Conservation (phyloP, 2,113 vertebrate species). For the Cyphomyrus discorhynchus region DNA sequence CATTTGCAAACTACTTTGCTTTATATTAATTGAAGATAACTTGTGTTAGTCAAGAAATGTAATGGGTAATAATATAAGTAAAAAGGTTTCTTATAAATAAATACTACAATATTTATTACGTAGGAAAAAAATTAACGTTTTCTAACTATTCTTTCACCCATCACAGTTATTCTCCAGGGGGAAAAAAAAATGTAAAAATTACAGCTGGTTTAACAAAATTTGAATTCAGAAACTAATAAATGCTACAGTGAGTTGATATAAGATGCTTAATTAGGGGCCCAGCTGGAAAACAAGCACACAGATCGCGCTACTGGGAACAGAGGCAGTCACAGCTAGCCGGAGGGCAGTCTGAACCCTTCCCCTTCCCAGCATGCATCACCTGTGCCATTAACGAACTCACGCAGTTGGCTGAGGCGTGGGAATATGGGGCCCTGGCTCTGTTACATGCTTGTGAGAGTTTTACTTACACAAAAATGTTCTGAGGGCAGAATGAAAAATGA, state of each 20-base stretch:
- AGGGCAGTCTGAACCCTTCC: neutral
- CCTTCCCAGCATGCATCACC: neutral
- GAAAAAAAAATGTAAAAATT: neutral
- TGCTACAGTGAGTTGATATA: neutral
- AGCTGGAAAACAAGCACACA: neutral
- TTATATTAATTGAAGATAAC: neutral
- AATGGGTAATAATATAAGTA: neutral
- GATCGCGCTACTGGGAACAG: neutral
- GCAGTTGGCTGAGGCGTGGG: neutral
- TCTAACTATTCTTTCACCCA: neutral
- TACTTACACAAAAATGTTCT: too few species aligned
- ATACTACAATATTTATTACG: neutral
- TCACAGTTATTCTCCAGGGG: neutral
- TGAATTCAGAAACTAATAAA: neutral
- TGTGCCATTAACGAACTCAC: neutral
- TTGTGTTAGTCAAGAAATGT: neutral
- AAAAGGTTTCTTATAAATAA: neutral
- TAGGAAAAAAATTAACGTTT: neutral
- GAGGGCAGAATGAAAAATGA: too few species aligned
- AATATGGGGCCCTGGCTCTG: neutral
- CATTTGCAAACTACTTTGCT: neutral
- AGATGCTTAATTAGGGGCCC: neutral
- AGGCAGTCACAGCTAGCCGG: neutral
- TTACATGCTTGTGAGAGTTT: neutral
- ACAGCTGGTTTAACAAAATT: neutral